Conservation (phyloP, 1,140 invertebrate species). For the Sinonovacula constricta region DNA sequence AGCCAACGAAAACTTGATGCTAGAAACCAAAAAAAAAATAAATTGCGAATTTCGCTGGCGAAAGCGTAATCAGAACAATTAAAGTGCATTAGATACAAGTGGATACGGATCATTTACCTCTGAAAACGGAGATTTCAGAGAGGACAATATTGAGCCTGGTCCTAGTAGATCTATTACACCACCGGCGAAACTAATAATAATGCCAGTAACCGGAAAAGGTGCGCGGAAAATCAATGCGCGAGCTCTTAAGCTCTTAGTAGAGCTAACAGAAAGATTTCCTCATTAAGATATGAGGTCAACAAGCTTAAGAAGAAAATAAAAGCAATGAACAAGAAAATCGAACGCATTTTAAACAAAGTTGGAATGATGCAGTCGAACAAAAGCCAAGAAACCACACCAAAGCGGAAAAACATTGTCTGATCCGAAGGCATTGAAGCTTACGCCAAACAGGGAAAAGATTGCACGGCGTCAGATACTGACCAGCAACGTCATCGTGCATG, state of each 20-base stretch:
- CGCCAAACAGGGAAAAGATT: not conserved
- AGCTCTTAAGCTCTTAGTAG: too few species aligned
- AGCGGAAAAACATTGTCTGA: not conserved
- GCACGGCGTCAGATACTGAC: not conserved
- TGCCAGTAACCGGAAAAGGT: constrained; percentile 1
- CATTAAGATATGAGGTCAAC: too few species aligned
- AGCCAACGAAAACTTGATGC: not conserved
- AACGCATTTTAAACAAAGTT: too few species aligned
- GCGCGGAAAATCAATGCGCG: constrained; percentile 5
- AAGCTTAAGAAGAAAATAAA: too few species aligned
- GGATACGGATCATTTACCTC: not conserved
- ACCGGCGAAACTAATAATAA: not conserved
- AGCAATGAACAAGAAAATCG: too few species aligned
- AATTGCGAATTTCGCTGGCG: not conserved
- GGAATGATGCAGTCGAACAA: not conserved
- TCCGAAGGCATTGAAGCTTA: not conserved
- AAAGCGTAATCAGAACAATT: not conserved
- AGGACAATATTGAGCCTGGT: not conserved
- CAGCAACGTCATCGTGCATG: not conserved
- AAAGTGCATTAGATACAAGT: constrained; percentile 10
- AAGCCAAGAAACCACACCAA: not conserved
- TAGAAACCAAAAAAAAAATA: constrained; percentile 19
- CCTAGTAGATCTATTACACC: not conserved
- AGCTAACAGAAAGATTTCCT: too few species aligned
- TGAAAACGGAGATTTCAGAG: not conserved